Conservation (phyloP, 2,888 invertebrate genomes). For the Disparrhopalites patrizii region DNA sequence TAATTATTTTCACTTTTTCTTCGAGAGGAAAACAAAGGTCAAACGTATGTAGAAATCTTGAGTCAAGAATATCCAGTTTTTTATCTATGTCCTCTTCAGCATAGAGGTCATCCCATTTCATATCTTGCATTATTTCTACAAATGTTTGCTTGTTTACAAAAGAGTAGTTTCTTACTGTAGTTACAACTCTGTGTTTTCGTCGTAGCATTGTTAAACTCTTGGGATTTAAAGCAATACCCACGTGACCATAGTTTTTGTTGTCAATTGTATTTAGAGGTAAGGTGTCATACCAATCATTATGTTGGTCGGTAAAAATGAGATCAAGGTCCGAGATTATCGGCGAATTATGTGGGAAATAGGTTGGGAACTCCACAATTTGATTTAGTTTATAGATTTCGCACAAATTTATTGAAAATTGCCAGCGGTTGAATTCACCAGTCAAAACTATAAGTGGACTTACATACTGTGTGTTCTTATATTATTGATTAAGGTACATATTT, state of each 20-base stretch:
- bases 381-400: neutral
- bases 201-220: neutral
- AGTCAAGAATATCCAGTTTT: neutral
- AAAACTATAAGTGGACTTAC: neutral
- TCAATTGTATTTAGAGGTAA: neutral
- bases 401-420: neutral
- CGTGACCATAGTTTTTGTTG: neutral
- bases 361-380: too few relatives aligned
- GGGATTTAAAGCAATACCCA: neutral
- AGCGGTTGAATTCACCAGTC: neutral
- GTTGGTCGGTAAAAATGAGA: neutral
- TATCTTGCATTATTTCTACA: too few relatives aligned
- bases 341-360: too few relatives aligned
- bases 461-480: neutral
- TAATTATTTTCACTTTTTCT: neutral
- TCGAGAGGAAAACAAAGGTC: neutral
- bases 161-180: too few relatives aligned
- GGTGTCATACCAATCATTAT: neutral
- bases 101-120: too few relatives aligned
- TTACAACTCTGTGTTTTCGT: too few relatives aligned
- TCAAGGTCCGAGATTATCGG: neutral
- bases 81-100: neutral
- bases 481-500: neutral
- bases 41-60: neutral
- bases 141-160: too few relatives aligned